Base-by-base conservation (phyloP, 2,888 invertebrate genomes). In the Panzeria rudis region DNA sequence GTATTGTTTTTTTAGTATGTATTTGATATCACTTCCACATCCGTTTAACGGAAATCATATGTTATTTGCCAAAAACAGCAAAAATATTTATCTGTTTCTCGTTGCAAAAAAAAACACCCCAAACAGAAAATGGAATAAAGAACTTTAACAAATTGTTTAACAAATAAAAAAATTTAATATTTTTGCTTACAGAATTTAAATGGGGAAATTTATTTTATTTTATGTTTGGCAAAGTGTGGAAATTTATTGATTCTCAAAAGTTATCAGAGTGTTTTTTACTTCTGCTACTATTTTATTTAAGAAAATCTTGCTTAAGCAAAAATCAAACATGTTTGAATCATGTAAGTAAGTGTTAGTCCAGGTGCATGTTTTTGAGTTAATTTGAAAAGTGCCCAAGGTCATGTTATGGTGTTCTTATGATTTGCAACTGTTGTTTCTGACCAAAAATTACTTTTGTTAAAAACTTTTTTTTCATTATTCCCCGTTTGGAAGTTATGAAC, bases 21-120 rank as follows among this genome's bases (percentile, higher is more conserved):
- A 76, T 81, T 73, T 77, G 50, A 72, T 86, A 68, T 68, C 56
- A 59, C 78, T 85, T 83, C 64, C 71, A 79, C 73, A 54, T 79
- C 83, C 89, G 81, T 64, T 81, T 41, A 81, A 78, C 68, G 84
- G 84, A 81, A 78, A 73, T 85, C 81, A 56, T 69, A 69, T 69
- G 69, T 81, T 78, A 81, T 81, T 84, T 81, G 69, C 47, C 61
- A 84, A 84, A 84, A 80, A 71, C 41, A 66, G 41, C 17, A 59
- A 77, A 83, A 62, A 41, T 47, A 59, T 72, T 77, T 73, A 77
- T 66, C 66, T 61, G 23, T n/a, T 72, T 29, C 17, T 44, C 7
- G n/a, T n/a, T n/a, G n/a, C n/a, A n/a, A n/a, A n/a, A n/a, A n/a
- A n/a, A n/a, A n/a, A n/a, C n/a, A n/a, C n/a, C 7, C 17, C 13